These are phyloP conservation scores for Plebejus melissa DNA, from an alignment of 2,888 invertebrate species.

Conservation along the genomic window DNA sequence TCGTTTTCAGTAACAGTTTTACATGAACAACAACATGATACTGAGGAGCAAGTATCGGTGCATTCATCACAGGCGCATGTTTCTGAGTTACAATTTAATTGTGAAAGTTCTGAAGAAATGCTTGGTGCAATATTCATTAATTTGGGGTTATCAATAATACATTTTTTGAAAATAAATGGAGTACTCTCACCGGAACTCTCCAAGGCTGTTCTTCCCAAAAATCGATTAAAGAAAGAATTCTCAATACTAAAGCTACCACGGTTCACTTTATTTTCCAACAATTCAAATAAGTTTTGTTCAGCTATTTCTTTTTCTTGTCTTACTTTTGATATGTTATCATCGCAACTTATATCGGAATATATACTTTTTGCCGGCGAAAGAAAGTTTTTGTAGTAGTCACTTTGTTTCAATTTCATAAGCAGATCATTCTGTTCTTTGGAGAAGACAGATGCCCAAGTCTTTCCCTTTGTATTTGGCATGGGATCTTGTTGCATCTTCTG, in stretches of 20 bases:
- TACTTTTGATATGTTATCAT: constrained; percentile 51
- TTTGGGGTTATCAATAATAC: constrained; percentile 57
- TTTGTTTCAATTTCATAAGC: constrained; percentile 64
- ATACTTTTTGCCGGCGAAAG: constrained; percentile 63
- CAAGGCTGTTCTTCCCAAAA: constrained; percentile 61
- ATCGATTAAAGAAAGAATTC: constrained; percentile 80
- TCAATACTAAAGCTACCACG: constrained; percentile 85
- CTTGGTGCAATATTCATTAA: constrained; percentile 59
- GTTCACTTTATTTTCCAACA: constrained; percentile 85
- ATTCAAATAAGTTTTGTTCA: constrained; percentile 87
- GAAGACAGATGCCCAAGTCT: constrained; percentile 69
- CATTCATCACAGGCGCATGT: constrained; percentile 59
- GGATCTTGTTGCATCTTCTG: constrained; percentile 47
- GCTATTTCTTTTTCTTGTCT: constrained; percentile 70
- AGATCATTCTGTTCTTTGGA: constrained; percentile 70
- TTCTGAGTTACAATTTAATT: constrained; percentile 51
- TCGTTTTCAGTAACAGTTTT: constrained; percentile 51
- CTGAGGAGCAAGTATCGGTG: constrained; percentile 56
- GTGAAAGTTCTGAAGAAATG: constrained; percentile 33
- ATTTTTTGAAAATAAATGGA: constrained; percentile 63
- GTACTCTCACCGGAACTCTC: constrained; percentile 68
- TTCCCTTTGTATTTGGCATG: constrained; percentile 48
- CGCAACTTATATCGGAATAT: constrained; percentile 58
- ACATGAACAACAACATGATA: constrained; percentile 65
- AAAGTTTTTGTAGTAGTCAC: constrained; percentile 70